A percentile compares a stretch with the other conserved stretches of the same genome.
Evolutionary conservation across 2,113 vertebrate genomes (phyloP).

Genomic region (Garra rufa): DNA sequence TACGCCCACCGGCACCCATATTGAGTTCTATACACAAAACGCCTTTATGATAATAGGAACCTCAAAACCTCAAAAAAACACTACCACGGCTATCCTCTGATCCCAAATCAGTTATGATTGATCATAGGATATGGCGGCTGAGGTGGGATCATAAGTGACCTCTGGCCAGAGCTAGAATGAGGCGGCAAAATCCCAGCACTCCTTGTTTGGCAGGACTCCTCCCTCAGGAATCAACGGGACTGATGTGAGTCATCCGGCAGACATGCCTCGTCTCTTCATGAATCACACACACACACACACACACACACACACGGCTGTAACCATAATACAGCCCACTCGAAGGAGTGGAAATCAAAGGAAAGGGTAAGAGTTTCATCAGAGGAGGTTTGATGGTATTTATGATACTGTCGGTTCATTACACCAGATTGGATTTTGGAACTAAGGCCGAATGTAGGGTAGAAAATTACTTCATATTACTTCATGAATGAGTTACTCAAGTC

Average conservation of each 20-base stretch:
- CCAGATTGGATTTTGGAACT: neutral
- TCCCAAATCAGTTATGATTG: neutral
- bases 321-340: conserved; percentile 51
- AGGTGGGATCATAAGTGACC: neutral
- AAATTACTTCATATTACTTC: neutral
- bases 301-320: conserved; percentile 46
- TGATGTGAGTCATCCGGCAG: conserved; percentile 68
- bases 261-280: conserved; percentile 58
- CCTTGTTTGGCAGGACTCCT: conserved; percentile 62
- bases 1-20: conserved; percentile 43
- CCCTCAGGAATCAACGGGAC: conserved; percentile 44
- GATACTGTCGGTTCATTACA: neutral
- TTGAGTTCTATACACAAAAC: conserved; percentile 4
- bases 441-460: neutral
- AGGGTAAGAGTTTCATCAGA: neutral
- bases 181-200: conserved; percentile 50
- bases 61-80: neutral
- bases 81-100: too few species aligned
- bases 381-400: neutral
- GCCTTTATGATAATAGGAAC: conserved; percentile 2
- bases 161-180: conserved; percentile 8
- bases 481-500: neutral
- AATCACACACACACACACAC: conserved; percentile 33
- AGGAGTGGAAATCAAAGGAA: conserved; percentile 44
- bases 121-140: neutral